These are phyloP conservation scores for Chitala chitala DNA, from an alignment of 2,113 vertebrate genomes.

Conservation along the genomic window DNA sequence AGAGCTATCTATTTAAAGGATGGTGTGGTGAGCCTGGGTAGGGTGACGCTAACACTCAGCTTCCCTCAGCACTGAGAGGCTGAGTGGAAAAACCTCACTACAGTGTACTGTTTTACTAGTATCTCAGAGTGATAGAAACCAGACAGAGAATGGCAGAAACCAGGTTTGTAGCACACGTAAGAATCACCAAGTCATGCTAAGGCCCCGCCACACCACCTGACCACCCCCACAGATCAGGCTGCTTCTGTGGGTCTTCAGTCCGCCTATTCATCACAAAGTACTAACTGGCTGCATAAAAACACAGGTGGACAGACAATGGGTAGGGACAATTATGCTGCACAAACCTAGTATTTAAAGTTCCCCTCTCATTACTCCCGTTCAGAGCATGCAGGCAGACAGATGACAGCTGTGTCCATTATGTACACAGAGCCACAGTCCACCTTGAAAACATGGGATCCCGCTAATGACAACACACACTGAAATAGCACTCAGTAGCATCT, in stretches of 20 bases:
- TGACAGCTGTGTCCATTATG: background rate
- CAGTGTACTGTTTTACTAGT: too few species aligned
- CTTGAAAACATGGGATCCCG: background rate
- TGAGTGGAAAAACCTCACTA: conserved; percentile 40
- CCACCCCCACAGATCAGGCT: background rate
- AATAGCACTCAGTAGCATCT: background rate
- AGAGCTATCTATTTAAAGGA: conserved; percentile 51
- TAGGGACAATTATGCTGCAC: background rate
- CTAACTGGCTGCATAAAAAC: background rate
- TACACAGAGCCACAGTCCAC: conserved; percentile 20
- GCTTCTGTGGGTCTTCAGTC: background rate
- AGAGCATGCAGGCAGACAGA: background rate
- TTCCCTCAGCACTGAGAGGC: too few species aligned
- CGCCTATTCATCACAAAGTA: background rate
- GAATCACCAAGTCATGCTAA: background rate
- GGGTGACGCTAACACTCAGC: conserved; percentile 26
- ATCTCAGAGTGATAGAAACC: conserved; percentile 31
- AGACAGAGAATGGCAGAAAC: background rate
- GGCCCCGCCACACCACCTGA: background rate
- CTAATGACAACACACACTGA: background rate
- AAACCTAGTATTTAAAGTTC: background rate
- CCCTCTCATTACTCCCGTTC: background rate
- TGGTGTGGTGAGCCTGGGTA: background rate
- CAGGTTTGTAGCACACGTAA: background rate
- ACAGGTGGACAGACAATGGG: background rate